A percentile compares a stretch with the other conserved stretches of the same genome.
phyloP scores from a whole-genome alignment of 1,140 invertebrate genomes.

The Monomorium pharaonis region DNA sequence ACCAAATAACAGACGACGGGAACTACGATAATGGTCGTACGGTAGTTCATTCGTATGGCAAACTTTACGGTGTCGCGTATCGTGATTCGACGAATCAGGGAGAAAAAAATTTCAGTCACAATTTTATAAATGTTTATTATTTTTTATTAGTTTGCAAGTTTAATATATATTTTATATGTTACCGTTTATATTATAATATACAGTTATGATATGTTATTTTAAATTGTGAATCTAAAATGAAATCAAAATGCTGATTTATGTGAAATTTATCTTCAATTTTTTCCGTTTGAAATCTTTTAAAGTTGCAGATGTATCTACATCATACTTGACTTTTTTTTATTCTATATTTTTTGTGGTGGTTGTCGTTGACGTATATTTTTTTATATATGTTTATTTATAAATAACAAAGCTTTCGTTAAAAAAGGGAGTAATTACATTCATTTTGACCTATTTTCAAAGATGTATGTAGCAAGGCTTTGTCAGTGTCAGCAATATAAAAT shows the following conservation, averaged over 20 bases:
- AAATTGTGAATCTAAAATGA: background rate
- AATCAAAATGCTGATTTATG: constrained; percentile 13
- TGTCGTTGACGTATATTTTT: background rate
- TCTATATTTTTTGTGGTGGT: too few relatives aligned
- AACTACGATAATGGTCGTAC: constrained; percentile 37
- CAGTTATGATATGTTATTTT: background rate
- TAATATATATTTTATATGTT: background rate
- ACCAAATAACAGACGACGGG: constrained; percentile 40
- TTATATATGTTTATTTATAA: background rate
- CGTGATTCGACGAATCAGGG: background rate
- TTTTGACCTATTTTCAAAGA: constrained; percentile 3
- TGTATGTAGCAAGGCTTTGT: background rate
- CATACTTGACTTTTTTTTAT: too few relatives aligned
- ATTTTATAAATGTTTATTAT: constrained; percentile 3
- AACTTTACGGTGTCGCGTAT: constrained; percentile 17
- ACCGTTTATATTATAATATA: background rate
- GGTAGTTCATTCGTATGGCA: constrained; percentile 21
- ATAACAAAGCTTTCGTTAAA: background rate
- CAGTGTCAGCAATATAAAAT: constrained; percentile 3
- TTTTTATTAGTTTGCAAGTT: background rate
- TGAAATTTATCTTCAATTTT: background rate
- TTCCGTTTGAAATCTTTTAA: background rate
- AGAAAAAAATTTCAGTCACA: constrained; percentile 9
- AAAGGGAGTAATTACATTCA: background rate
- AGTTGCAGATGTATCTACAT: background rate